Evolutionary conservation across 1,140 invertebrate species (phyloP).

Genomic region (Hermetia illucens): DNA sequence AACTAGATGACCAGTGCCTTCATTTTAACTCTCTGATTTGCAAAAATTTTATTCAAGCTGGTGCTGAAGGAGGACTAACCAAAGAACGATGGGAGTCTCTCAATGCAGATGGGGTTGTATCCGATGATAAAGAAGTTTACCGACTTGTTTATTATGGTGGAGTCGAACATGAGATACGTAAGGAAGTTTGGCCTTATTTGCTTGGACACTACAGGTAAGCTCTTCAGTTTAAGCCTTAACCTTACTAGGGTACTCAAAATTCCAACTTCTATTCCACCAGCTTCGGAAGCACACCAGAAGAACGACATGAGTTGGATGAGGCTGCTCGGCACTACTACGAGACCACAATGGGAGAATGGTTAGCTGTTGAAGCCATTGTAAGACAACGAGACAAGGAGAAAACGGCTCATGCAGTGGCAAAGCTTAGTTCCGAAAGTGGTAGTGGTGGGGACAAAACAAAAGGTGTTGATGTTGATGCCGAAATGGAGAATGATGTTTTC

Average conservation of each 20-base stretch:
- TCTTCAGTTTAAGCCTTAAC: neutral
- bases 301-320: constrained; percentile 51
- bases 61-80: constrained; percentile 46
- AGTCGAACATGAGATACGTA: constrained; percentile 60
- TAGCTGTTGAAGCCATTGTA: constrained; percentile 85
- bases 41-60: too few relatives aligned
- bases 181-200: constrained; percentile 83
- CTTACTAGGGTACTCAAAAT: constrained; percentile 1
- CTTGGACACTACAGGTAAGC: constrained; percentile 62
- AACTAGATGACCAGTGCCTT: too few relatives aligned
- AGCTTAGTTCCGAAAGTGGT: constrained; percentile 40
- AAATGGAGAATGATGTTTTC: constrained; percentile 29
- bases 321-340: constrained; percentile 62
- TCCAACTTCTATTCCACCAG: constrained; percentile 13
- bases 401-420: constrained; percentile 46
- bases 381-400: constrained; percentile 65
- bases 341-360: constrained; percentile 86
- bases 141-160: constrained; percentile 77
- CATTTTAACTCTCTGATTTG: too few relatives aligned
- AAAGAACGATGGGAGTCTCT: constrained; percentile 50
- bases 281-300: constrained; percentile 57
- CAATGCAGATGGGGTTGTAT: constrained; percentile 42
- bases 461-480: constrained; percentile 15
- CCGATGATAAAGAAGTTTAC: constrained; percentile 58
- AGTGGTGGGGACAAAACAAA: constrained; percentile 26